Evolutionary conservation across 2,888 invertebrate genomes (phyloP), one percentile per base, ranked within the genome.

Genomic region (Colostygia pectinataria): DNA sequence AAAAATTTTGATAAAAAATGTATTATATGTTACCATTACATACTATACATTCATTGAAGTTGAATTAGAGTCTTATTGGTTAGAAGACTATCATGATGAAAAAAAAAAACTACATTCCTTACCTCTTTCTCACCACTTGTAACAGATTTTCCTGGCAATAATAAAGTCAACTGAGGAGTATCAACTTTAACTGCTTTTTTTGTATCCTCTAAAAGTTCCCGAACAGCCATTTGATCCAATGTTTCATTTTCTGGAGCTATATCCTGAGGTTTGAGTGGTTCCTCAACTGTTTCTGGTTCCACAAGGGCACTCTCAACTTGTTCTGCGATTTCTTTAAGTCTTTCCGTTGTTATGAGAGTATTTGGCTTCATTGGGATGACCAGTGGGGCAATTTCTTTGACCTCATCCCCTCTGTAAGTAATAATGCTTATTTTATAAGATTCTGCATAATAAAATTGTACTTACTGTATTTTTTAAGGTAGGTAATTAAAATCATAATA

Each of bases 221-320:
- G 89, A 0, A 93, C 93, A 12, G 95, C 96, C 74, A 94, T 92
- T 73, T 95, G 93, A 49, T 96, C 96, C 14, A 88, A 49, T 0
- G 80, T 76, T 65, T 73, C 84, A 78, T 76, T 77, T 56, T 72
- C 65, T 5, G 68, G 54, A 33, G 34, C 20, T 5, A 40, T 57
- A 9, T 77, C 66, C 37, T 81, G 77, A 25, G 77, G 78, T 31
- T 76, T 75, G 3, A 43, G 20, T 0, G 53, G 49, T 41, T 61
- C 58, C 14, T 60, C 55, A 27, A 51, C 51, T 28, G 48, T 56
- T 20, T 87, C 90, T 34, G 90, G 80, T 31, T 92, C 89, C 57
- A 91, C 90, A 43, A 92, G 88, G 13, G 91, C 75, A 61, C 77
- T 77, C 66, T 91, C 90, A 0, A 83, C 85, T 65, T 91, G 83